phyloP scores from a whole-genome alignment of 2,888 invertebrate genomes.

The Terebella lapidaria region DNA sequence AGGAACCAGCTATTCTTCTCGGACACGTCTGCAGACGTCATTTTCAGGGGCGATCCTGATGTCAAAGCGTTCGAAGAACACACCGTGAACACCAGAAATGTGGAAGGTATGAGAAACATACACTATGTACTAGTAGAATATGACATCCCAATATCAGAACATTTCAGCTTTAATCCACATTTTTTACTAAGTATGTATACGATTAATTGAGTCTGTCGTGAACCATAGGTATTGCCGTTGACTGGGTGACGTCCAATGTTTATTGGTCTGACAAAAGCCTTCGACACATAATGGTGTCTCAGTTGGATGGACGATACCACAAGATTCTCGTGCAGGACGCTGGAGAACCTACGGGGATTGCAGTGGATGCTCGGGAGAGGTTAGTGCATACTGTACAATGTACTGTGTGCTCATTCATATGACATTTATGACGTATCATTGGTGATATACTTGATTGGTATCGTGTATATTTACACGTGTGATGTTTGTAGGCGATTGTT shows the following conservation, averaged over 20 bases:
- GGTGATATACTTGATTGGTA: no score
- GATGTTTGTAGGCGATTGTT: no score
- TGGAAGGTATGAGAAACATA: conserved; percentile 13
- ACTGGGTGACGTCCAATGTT: conserved; percentile 13
- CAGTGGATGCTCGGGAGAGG: conserved; percentile 14
- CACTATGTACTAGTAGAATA: no score
- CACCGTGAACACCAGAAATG: conserved; percentile 13
- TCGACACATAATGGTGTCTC: conserved; percentile 15
- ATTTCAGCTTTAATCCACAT: no score
- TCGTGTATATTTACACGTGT: no score
- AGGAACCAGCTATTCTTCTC: conserved; percentile 9
- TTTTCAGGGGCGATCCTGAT: conserved; percentile 9
- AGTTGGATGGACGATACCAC: conserved; percentile 16
- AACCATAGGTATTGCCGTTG: conserved; percentile 17
- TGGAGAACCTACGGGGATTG: conserved; percentile 4
- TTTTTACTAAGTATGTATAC: no score
- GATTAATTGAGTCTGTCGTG: no score
- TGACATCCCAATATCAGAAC: no score
- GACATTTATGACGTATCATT: no score
- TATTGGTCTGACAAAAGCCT: conserved; percentile 18
- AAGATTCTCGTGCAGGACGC: conserved; percentile 1
- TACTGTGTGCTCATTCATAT: no score
- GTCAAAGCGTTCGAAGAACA: conserved; percentile 7
- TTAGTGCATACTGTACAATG: no score
- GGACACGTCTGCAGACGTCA: conserved; percentile 9